Percentiles rank a stretch among this genome's conserved stretches.
Evolutionary conservation across 2,113 vertebrate genomes (phyloP).

Genomic region (Python bivittatus): DNA sequence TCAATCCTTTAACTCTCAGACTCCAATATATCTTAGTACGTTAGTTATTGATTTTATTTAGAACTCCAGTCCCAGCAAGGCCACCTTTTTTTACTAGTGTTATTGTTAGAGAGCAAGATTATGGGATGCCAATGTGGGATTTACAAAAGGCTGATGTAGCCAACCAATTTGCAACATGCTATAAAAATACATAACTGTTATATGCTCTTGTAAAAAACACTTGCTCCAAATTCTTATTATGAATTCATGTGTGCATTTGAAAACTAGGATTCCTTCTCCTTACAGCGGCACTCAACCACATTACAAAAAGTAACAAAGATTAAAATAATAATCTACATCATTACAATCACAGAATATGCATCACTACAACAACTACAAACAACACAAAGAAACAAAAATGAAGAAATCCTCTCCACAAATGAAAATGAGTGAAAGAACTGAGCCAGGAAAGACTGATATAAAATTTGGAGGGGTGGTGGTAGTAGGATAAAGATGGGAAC

Average conservation of each 20-base stretch:
- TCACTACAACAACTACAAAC: background rate
- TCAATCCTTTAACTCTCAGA: background rate
- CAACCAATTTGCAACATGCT: slow-evolving; percentile 5
- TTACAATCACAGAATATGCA: background rate
- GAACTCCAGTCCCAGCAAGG: background rate
- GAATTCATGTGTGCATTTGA: background rate
- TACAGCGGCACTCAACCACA: background rate
- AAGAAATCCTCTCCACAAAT: background rate
- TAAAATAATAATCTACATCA: background rate
- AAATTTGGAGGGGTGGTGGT: background rate
- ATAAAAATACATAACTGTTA: background rate
- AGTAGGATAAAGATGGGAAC: background rate
- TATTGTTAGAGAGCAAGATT: background rate
- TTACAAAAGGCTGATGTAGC: background rate
- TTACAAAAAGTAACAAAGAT: background rate
- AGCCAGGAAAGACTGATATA: background rate
- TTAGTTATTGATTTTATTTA: background rate
- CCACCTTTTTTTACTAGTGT: background rate
- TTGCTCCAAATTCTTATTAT: background rate
- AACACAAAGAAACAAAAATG: background rate
- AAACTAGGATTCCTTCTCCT: background rate
- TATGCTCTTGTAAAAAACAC: background rate
- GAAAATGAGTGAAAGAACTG: background rate
- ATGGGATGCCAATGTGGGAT: background rate
- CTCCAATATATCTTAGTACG: background rate